Conservation (phyloP, 1,140 invertebrate genomes). For the Heliconius eleuchia region DNA sequence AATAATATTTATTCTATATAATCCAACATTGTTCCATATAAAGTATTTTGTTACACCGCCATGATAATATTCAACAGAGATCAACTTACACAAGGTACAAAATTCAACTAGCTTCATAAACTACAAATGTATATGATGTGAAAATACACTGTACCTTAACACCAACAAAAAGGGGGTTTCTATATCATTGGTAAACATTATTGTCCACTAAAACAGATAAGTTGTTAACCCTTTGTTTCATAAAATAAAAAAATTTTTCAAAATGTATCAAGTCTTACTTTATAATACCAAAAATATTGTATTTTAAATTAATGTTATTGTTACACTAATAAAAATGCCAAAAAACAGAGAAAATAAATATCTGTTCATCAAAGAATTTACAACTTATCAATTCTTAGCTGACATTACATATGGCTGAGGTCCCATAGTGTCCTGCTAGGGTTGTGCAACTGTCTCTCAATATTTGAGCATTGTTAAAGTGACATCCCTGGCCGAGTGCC, state of each 20-base stretch:
- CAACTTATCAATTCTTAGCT: constrained; percentile 14
- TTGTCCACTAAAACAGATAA: constrained; percentile 1
- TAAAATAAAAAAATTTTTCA: not conserved
- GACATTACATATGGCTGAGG: constrained; percentile 43
- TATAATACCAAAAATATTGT: not conserved
- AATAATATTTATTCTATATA: not conserved
- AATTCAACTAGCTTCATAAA: constrained; percentile 51
- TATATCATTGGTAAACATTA: constrained; percentile 56
- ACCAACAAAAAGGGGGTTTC: constrained; percentile 44
- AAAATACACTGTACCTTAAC: constrained; percentile 51
- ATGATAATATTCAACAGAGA: constrained; percentile 48
- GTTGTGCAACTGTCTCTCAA: constrained; percentile 69
- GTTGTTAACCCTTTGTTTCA: not conserved
- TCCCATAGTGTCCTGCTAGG: constrained; percentile 64
- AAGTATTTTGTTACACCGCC: constrained; percentile 31
- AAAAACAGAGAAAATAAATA: not conserved
- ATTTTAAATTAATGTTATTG: not conserved
- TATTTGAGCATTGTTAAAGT: constrained; percentile 74
- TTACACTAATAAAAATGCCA: not conserved
- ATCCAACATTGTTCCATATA: not conserved
- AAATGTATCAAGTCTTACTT: not conserved
- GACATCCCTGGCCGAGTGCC: constrained; percentile 66
- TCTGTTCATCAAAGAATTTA: not conserved
- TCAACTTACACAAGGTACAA: constrained; percentile 49
- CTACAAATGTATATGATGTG: constrained; percentile 42